These are phyloP conservation scores for Litocranius walleri DNA, from an alignment of 2,113 vertebrate genomes.

Conservation along the genomic window DNA sequence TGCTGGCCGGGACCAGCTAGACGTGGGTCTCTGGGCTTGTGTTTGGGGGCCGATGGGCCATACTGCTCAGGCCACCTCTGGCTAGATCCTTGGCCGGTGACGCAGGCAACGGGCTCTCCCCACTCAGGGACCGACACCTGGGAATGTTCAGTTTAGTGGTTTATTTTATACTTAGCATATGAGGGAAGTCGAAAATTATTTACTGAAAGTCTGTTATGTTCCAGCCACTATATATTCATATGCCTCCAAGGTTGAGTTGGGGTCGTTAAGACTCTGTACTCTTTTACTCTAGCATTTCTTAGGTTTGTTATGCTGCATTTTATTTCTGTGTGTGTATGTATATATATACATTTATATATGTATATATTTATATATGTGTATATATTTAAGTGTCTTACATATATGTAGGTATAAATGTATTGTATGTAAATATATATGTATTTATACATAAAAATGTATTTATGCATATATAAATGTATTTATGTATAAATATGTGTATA, in stretches of 20 bases:
- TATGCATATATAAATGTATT: no score
- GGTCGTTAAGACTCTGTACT: not conserved
- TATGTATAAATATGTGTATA: no score
- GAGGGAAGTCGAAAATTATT: not conserved
- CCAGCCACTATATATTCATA: not conserved
- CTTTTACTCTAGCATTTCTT: not conserved
- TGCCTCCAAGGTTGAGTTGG: not conserved
- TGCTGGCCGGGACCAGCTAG: not conserved
- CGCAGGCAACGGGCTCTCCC: rapidly evolving
- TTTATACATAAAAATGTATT: not conserved
- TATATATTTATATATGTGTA: not conserved
- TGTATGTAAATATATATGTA: not conserved
- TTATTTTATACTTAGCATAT: not conserved
- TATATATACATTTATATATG: not conserved
- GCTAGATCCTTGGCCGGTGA: not conserved
- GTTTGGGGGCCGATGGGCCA: not conserved
- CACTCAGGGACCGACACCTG: not conserved
- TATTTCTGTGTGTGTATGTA: rapidly evolving
- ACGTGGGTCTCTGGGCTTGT: not conserved
- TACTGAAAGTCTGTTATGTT: not conserved
- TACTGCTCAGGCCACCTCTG: no score
- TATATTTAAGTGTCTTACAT: not conserved
- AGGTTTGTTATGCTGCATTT: not conserved
- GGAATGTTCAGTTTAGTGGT: not conserved
- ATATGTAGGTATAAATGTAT: not conserved